Base-by-base conservation (phyloP, 2,888 invertebrate genomes). In the Mactromeris polynyma region DNA sequence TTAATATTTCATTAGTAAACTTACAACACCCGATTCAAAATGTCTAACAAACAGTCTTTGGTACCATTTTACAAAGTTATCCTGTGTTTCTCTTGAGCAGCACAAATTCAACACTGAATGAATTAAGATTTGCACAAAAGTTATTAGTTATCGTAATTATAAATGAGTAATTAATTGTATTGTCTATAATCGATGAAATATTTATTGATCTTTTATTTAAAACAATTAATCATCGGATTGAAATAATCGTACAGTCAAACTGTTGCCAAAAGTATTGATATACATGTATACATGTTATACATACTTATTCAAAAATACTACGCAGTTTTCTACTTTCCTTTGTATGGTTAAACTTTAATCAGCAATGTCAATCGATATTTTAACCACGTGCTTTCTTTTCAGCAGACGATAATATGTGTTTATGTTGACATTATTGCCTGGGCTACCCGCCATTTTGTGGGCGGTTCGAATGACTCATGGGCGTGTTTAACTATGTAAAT, bases 381-480 rank as follows among this genome's bases (percentile, higher is more conserved):
- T 19, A 81, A 64, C 46, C 89, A 89, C 85, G 89, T 89, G 89
- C 84, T 54, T 80, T 9, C 26, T 79, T 54, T 73, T 36, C 6
- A 77, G 26, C 51, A 11, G 46, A 84, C 46, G 79, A 42, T 79
- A 42, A 79, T 69, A 83, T 38, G 73, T 90, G 86, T 90, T 90
- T 86, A 84, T 90, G 81, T 88, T 90, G 88, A 90, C 81, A 58
- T 80, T 40, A 85, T 85, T 82, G 17, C 86, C 81, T 77, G 89
- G 88, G 86, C 86, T 83, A 90, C 86, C 86, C 86, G 88, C 90
- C 88, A 90, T 90, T 64, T 78, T 90, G 78, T 54, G 69, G 87
- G 90, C 85, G 85, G 26, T 54, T n/a, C 38, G 54, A 46, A 46
- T 14, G 33, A 84, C 33, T 73, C 26, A 73, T 83, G 40, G 83